Conservation (phyloP, 1,140 invertebrate genomes). For the Zaprionus taronus region DNA sequence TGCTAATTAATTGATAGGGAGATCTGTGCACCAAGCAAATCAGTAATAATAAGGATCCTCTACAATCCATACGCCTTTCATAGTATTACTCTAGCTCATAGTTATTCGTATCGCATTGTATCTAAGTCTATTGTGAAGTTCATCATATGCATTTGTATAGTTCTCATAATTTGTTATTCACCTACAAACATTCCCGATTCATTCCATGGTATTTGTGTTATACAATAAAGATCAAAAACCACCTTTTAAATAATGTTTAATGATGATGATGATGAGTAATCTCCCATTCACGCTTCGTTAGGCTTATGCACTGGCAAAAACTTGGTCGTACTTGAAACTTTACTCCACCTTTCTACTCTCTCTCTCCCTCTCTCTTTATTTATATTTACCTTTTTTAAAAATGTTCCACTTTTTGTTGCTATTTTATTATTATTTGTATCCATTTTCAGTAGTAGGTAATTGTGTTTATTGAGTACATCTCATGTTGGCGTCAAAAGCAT, state of each 20-base stretch:
- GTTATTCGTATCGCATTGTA: background rate
- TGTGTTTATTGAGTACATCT: background rate
- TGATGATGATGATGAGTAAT: constrained; percentile 13
- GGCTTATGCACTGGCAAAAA: background rate
- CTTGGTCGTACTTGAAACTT: background rate
- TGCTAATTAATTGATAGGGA: background rate
- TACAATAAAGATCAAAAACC: constrained; percentile 24
- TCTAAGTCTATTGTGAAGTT: constrained; percentile 12
- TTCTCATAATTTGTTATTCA: constrained; percentile 11
- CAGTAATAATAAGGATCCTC: background rate
- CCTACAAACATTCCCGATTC: background rate
- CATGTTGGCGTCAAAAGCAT: background rate
- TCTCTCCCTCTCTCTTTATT: background rate
- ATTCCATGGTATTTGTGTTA: constrained; percentile 20
- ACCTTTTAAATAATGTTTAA: background rate
- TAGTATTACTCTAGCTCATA: constrained; percentile 19
- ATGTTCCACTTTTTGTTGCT: background rate
- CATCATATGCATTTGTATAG: constrained; percentile 42
- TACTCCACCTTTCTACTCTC: background rate
- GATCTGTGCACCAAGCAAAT: background rate
- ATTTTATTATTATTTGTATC: background rate
- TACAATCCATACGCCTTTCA: background rate
- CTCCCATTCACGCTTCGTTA: constrained; percentile 5
- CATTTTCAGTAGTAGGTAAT: background rate
- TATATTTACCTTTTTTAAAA: background rate